Conservation (phyloP, 2,797 vertebrate species). For the Sternotherus odoratus region DNA sequence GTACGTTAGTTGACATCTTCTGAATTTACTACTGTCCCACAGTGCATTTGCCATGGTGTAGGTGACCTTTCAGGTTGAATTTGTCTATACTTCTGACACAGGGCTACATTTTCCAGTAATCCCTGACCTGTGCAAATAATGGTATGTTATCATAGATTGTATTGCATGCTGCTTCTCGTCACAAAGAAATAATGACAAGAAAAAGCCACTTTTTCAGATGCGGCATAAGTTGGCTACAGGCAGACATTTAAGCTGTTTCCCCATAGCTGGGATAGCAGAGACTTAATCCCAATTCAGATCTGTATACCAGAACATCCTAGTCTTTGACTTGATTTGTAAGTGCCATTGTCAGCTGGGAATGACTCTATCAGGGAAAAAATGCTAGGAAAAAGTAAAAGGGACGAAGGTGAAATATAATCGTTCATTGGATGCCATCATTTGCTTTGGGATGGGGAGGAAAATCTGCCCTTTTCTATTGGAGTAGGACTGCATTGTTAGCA, state of each 20-base stretch:
- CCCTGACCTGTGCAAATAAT: neutral
- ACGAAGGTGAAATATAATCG: neutral
- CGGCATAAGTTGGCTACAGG: neutral
- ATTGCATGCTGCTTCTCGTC: neutral
- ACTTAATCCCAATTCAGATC: neutral
- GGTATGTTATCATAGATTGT: neutral
- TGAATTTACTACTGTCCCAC: neutral
- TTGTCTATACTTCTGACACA: neutral
- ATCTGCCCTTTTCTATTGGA: neutral
- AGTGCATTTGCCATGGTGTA: neutral
- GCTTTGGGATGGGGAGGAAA: neutral
- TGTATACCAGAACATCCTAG: neutral
- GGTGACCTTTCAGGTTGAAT: neutral
- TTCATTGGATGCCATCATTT: neutral
- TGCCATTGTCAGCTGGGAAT: neutral
- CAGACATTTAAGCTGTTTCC: neutral
- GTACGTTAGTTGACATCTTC: neutral
- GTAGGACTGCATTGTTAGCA: rapidly evolving
- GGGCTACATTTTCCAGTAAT: neutral
- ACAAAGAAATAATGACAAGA: neutral
- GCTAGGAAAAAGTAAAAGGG: neutral
- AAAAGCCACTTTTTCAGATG: neutral
- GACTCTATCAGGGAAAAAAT: neutral
- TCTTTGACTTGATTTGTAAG: rapidly evolving
- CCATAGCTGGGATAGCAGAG: neutral